Percentiles rank a stretch among this genome's conserved stretches.
phyloP scores from a whole-genome alignment of 2,888 invertebrate genomes.

The Lapara coniferarum region DNA sequence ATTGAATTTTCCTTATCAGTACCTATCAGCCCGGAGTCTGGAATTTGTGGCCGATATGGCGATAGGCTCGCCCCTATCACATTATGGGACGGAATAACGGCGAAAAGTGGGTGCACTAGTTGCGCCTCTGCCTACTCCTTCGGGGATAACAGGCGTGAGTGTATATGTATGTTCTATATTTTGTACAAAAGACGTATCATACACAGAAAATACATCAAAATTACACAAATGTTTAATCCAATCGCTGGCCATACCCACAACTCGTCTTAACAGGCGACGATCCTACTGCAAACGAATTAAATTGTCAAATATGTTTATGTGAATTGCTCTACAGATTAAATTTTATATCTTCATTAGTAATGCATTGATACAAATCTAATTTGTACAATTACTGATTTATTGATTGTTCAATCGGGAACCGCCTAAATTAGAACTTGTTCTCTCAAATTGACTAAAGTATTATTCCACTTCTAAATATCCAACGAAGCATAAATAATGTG shows the following conservation, averaged over 20 bases:
- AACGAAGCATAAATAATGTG: not conserved
- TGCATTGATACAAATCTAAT: constrained; percentile 22
- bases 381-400: constrained; percentile 20
- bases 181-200: too few relatives aligned
- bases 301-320: constrained; percentile 11
- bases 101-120: too few relatives aligned
- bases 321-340: constrained; percentile 12
- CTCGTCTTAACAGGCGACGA: not conserved
- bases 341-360: constrained; percentile 10
- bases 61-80: too few relatives aligned
- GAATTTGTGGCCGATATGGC: too few relatives aligned
- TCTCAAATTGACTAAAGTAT: constrained; percentile 2
- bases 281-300: not conserved
- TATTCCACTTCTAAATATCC: not conserved
- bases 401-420: constrained; percentile 9
- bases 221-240: not conserved
- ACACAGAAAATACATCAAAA: too few relatives aligned
- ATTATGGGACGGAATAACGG: too few relatives aligned
- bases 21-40: too few relatives aligned
- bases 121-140: too few relatives aligned
- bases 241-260: not conserved
- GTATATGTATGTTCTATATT: too few relatives aligned
- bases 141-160: too few relatives aligned
- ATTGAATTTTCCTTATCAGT: too few relatives aligned
- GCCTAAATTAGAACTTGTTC: constrained; percentile 16